Conservation (phyloP, 2,797 vertebrate species). For the Oreochromis grahami region DNA sequence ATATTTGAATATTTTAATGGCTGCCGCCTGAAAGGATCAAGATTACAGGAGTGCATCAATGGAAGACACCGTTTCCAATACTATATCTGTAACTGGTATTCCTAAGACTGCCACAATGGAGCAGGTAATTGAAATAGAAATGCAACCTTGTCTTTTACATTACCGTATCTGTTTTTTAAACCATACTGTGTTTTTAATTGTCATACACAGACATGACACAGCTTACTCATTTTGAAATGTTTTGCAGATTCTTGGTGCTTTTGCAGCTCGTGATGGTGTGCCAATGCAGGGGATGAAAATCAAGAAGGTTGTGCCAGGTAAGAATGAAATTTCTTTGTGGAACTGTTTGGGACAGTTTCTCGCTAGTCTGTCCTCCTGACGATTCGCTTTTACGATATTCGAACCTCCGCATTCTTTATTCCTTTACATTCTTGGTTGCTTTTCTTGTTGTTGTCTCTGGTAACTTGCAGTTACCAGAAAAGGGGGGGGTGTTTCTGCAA, state of each 20-base stretch:
- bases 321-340: conserved; percentile 46
- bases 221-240: not conserved
- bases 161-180: not conserved
- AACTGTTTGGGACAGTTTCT: conserved; percentile 52
- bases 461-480: conserved; percentile 15
- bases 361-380: conserved; percentile 56
- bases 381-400: conserved; percentile 71
- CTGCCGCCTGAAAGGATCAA: conserved; percentile 73
- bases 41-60: conserved; percentile 79
- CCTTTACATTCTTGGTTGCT: conserved; percentile 48
- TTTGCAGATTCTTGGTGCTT: conserved; percentile 78
- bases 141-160: not conserved
- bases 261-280: conserved; percentile 75
- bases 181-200: not conserved
- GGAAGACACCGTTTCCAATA: conserved; percentile 88
- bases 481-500: not conserved
- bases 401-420: conserved; percentile 62
- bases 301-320: conserved; percentile 80
- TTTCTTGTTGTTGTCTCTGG: conserved; percentile 56
- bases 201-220: not conserved
- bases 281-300: conserved; percentile 83
- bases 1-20: conserved; percentile 4
- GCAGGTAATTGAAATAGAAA: conserved; percentile 78
- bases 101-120: conserved; percentile 95
- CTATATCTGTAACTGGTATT: conserved; percentile 89